Base-by-base conservation (phyloP, 2,797 vertebrate species). In the Denticeps clupeoides region DNA sequence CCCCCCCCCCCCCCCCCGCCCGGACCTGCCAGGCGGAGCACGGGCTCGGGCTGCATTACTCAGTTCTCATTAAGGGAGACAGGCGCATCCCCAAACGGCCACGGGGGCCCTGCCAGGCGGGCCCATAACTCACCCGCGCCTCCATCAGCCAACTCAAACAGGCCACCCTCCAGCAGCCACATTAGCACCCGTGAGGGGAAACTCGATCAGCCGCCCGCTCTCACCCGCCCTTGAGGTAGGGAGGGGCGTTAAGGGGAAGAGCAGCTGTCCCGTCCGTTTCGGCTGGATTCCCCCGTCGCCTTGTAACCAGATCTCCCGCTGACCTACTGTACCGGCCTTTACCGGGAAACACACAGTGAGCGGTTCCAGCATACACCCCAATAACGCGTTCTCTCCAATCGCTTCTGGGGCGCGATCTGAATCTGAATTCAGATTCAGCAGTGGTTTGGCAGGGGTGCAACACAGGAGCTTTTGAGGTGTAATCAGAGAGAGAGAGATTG, bases 201-300 rank as follows among this genome's bases (percentile, higher is more conserved):
- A 58, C 54, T 38, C 10, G 31, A 63, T 49, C 50, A 15, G 46
- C 23, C 4, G 6, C 18, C 21, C 15, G 12, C 15, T 33, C 15
- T 2, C 21, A 4, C 1, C 23, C 52, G 48, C 40, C n/a, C n/a
- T n/a, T 25, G n/a, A 31, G 29, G 24, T 49, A n/a, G n/a, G n/a
- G n/a, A n/a, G n/a, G 5, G 19, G 40, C 44, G 29, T 49, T 19
- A 16, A 42, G 53, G 33, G 49, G 46, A 54, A 27, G 50, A 53
- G 37, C 47, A 67, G 65, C 56, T 67, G 69, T 45, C 45, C 44
- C 2, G 8, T 53, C 43, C 28, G 26, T 12, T 15, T 19, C 48
- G 54, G 25, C 32, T 8, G 11, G 29, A 47, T 43, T 43, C 49
- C 59, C 43, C 37, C 16, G 29, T 55, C 43, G 35, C 35, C 41